Conservation (phyloP, 2,797 vertebrate species). For the Lycodopsis pacificus region DNA sequence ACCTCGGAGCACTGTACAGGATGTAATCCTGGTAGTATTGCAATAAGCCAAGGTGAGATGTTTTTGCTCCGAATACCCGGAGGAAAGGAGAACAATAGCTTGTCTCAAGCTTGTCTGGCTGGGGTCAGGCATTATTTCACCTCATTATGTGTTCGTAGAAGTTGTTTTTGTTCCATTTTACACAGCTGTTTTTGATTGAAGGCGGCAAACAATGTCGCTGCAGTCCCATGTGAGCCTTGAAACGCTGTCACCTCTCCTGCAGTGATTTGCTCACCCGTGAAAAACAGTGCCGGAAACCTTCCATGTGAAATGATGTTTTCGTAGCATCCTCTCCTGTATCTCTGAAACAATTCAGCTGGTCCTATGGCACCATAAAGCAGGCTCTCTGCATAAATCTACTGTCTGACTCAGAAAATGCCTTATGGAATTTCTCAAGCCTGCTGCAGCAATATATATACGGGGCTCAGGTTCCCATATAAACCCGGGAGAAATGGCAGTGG, state of each 20-base stretch:
- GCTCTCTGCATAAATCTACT: constrained; percentile 49
- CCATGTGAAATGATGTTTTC: constrained; percentile 26
- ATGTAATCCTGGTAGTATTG: constrained; percentile 31
- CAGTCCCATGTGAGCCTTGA: constrained; percentile 18
- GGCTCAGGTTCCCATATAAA: constrained; percentile 53
- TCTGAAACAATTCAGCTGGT: constrained; percentile 33
- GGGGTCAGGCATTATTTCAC: constrained; percentile 29
- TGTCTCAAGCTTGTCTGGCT: constrained; percentile 4
- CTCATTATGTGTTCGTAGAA: constrained; percentile 26
- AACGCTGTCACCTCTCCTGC: neutral
- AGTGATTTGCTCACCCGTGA: constrained; percentile 30
- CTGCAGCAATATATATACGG: constrained; percentile 53
- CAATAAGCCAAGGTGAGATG: constrained; percentile 43
- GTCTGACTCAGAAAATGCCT: constrained; percentile 60
- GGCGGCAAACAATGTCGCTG: constrained; percentile 1
- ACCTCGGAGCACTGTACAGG: constrained; percentile 22
- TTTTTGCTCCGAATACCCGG: constrained; percentile 39
- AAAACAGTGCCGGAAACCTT: constrained; percentile 16
- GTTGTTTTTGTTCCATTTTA: constrained; percentile 19
- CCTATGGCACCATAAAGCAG: constrained; percentile 44
- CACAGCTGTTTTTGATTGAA: constrained; percentile 11
- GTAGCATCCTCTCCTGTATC: constrained; percentile 14
- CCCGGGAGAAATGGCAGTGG: constrained; percentile 51
- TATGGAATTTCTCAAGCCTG: constrained; percentile 56
- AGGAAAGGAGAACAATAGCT: constrained; percentile 26